These are phyloP conservation scores for Caenorhabditis tropicalis DNA, from an alignment of 1,140 invertebrate species.

Conservation along the genomic window DNA sequence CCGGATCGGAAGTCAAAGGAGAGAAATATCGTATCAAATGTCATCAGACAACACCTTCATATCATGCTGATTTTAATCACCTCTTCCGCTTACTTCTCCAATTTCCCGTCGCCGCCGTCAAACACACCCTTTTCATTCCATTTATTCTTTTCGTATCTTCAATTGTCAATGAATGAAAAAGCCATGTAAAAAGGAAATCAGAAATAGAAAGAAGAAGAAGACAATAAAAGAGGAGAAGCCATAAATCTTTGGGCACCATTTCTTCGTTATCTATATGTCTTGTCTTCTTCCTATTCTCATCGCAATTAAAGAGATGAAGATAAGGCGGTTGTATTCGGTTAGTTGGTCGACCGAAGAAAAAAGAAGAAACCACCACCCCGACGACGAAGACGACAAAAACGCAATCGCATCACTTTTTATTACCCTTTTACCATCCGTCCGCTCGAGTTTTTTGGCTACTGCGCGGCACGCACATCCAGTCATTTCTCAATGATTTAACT, in stretches of 20 bases:
- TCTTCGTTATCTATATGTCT: slow-evolving; percentile 18
- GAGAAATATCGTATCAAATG: background rate
- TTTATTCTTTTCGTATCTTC: background rate
- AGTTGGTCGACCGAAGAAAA: background rate
- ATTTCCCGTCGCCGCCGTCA: background rate
- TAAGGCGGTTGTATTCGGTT: slow-evolving; percentile 8
- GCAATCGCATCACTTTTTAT: slow-evolving; percentile 40
- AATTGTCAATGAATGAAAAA: slow-evolving; percentile 37
- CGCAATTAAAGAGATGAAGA: slow-evolving; percentile 32
- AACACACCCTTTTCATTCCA: background rate
- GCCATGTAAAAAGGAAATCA: slow-evolving; percentile 9
- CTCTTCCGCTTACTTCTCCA: slow-evolving; percentile 14
- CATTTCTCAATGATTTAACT: background rate
- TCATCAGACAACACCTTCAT: background rate
- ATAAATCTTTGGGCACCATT: slow-evolving; percentile 22
- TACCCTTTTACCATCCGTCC: background rate
- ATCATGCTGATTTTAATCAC: background rate
- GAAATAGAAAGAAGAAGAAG: background rate
- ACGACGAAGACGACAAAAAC: background rate
- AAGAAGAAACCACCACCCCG: background rate
- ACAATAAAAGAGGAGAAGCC: background rate
- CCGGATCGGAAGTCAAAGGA: too few species aligned
- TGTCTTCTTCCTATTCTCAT: background rate
- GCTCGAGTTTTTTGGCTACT: background rate
- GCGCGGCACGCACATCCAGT: background rate